Base-by-base conservation (phyloP, 1,140 invertebrate species). In the Polypedilum vanderplanki region DNA sequence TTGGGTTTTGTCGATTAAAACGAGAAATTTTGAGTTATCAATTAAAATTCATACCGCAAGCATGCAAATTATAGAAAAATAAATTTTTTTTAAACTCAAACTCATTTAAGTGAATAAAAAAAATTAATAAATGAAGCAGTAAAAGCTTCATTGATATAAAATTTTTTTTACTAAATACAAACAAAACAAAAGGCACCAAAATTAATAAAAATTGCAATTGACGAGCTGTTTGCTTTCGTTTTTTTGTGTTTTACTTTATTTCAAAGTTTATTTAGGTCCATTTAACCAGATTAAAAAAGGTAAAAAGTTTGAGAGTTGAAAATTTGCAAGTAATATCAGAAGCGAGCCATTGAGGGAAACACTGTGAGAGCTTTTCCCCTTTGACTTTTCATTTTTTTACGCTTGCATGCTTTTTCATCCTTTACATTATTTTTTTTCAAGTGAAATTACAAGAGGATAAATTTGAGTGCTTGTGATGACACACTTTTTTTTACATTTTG, bases 221-320 rank as follows among this genome's bases (percentile, higher is more conserved):
- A n/a, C n/a, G 46, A 57, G n/a, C 10, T 4, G n/a, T 57, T 57
- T 57, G 46, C 3, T 4, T n/a, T n/a, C 7, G 4, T 57, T 57
- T 15, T 15, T 57, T 57, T 15, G 41, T 57, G 4, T 15, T 57
- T 15, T 57, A 3, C 46, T 57, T 57, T n/a, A 57, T 57, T 15
- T 57, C 12, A 4, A 15, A 57, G n/a, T 57, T 57, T 57, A n/a
- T 57, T 9, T 57, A 57, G 46, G 46, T 57, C 10, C 46, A 57
- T n/a, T 12, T 57, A n/a, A 57, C n/a, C 12, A 57, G 46, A 57
- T 57, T 57, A 57, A 57, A 57, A 57, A 57, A 57, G 46, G 46
- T 57, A 15, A 57, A 57, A 33, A n/a, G n/a, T n/a, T n/a, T 46
- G 2, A 1, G 8, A 46, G 15, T 3, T 8, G 41, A 15, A 46